Conservation (phyloP, 2,113 vertebrate species). For the Prietella phreatophila region DNA sequence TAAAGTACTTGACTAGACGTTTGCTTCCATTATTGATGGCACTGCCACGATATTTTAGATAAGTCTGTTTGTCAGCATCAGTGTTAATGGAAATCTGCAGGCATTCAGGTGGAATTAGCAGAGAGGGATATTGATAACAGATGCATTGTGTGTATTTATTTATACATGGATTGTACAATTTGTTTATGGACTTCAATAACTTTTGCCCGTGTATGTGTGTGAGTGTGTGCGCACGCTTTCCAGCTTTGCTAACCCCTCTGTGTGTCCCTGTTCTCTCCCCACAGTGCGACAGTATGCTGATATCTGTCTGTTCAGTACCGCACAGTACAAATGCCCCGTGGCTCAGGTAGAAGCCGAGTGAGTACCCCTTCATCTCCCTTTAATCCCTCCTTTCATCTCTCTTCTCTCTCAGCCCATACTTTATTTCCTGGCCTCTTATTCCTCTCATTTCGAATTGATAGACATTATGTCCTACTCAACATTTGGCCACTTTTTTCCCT, state of each 20-base stretch:
- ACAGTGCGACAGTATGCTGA: slow-evolving; percentile 90
- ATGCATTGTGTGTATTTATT: background rate
- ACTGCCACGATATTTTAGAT: background rate
- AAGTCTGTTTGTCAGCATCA: slow-evolving; percentile 5
- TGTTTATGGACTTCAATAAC: background rate
- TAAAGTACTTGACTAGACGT: background rate
- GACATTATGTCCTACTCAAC: slow-evolving; percentile 6
- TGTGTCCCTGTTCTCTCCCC: slow-evolving; percentile 50
- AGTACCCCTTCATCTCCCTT: slow-evolving; percentile 58
- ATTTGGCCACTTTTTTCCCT: background rate
- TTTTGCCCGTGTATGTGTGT: background rate
- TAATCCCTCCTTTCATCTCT: slow-evolving; percentile 13
- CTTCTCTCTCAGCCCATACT: background rate
- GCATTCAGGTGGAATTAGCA: background rate
- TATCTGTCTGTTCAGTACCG: slow-evolving; percentile 92
- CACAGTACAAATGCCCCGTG: slow-evolving; percentile 92
- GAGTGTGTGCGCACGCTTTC: slow-evolving; percentile 1
- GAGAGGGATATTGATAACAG: background rate
- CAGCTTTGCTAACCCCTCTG: slow-evolving; percentile 45
- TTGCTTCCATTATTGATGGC: background rate
- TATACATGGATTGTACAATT: background rate
- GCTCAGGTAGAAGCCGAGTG: slow-evolving; percentile 87
- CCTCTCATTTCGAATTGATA: background rate
- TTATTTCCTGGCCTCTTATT: background rate
- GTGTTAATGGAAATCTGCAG: background rate